Conservation (phyloP, 2,888 invertebrate species). For the Aelia acuminata region DNA sequence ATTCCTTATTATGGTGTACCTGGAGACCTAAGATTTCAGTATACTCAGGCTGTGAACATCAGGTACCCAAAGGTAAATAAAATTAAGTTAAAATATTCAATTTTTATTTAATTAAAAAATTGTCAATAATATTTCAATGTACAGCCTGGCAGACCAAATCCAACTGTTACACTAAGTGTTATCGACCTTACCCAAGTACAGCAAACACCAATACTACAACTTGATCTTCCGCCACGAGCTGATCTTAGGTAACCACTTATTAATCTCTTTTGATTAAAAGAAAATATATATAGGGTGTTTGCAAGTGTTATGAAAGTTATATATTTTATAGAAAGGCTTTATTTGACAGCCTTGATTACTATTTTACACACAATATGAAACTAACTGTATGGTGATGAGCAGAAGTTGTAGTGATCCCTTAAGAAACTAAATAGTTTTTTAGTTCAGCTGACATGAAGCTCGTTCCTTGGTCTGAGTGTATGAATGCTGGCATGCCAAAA, state of each 20-base stretch:
- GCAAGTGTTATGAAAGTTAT: too few relatives aligned
- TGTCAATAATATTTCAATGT: not conserved
- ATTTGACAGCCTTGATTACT: too few relatives aligned
- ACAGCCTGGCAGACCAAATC: conserved; percentile 82
- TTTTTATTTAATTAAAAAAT: not conserved
- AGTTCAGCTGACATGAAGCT: too few relatives aligned
- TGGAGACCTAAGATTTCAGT: conserved; percentile 81
- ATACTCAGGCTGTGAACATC: conserved; percentile 81
- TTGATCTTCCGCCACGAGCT: conserved; percentile 62
- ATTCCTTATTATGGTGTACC: conserved; percentile 87
- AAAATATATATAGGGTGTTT: not conserved
- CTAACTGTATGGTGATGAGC: too few relatives aligned
- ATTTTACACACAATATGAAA: too few relatives aligned
- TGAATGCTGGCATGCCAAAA: too few relatives aligned
- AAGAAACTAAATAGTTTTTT: too few relatives aligned
- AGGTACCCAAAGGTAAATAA: conserved; percentile 84
- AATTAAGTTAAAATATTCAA: not conserved
- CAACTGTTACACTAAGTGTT: conserved; percentile 78
- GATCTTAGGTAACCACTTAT: conserved; percentile 60
- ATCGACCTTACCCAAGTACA: conserved; percentile 71
- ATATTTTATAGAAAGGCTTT: too few relatives aligned
- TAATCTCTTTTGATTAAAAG: not conserved
- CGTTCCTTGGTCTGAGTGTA: too few relatives aligned
- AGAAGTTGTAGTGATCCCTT: too few relatives aligned
- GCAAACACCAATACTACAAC: conserved; percentile 57